These are phyloP conservation scores for Papilio aristodemus DNA, from an alignment of 1,140 invertebrate genomes.

Conservation along the genomic window DNA sequence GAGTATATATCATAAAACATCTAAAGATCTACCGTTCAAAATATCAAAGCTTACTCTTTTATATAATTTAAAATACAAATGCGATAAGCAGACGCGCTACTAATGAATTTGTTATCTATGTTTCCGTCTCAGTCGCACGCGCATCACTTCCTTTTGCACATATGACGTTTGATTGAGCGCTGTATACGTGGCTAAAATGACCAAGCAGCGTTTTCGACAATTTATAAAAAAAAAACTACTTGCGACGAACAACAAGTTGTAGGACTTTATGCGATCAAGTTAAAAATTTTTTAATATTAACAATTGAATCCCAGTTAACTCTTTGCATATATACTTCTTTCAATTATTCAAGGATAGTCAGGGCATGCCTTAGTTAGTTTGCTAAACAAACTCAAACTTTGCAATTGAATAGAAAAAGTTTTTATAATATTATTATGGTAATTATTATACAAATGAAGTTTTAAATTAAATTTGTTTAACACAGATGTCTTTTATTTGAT, in stretches of 20 bases:
- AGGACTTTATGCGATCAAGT: too few species aligned
- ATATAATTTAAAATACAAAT: not conserved
- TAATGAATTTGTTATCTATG: conserved; percentile 20
- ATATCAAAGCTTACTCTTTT: not conserved
- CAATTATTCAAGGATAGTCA: too few species aligned
- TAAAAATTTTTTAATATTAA: too few species aligned
- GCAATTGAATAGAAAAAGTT: not conserved
- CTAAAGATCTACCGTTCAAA: too few species aligned
- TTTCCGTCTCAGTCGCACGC: not conserved
- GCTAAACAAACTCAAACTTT: not conserved
- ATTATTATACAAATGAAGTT: not conserved
- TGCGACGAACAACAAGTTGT: too few species aligned
- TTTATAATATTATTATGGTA: not conserved
- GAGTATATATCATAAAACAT: too few species aligned
- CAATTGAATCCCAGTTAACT: too few species aligned
- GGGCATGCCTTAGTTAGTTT: not conserved
- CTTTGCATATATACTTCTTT: too few species aligned
- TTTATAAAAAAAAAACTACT: too few species aligned
- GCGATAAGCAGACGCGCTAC: not conserved
- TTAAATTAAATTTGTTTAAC: not conserved
- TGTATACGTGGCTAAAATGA: too few species aligned
- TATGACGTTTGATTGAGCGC: not conserved
- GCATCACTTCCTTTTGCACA: not conserved
- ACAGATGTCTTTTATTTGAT: conserved; percentile 1
- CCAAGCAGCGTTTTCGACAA: too few species aligned